Conservation (phyloP, 2,113 vertebrate genomes). For the Pituophis catenifer region DNA sequence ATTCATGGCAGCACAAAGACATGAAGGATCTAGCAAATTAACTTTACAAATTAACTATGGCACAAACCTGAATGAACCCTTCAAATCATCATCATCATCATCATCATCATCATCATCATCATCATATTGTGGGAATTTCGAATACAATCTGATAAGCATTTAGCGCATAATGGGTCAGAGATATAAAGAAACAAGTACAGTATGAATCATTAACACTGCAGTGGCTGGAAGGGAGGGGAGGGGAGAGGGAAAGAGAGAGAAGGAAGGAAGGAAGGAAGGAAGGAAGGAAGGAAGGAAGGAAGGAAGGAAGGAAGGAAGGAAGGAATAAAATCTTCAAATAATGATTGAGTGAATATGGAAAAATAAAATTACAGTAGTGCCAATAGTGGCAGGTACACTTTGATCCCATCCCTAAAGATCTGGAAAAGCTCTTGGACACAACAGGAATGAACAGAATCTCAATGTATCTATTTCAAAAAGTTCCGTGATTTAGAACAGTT, state of each 20-base stretch:
- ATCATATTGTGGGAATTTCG: not conserved
- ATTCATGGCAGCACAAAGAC: not conserved
- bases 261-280: too few species aligned
- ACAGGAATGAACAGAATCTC: not conserved
- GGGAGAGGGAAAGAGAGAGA: accelerated
- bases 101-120: too few species aligned
- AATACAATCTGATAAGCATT: not conserved
- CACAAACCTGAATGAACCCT: not conserved
- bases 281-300: too few species aligned
- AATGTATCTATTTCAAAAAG: not conserved
- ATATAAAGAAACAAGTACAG: not conserved
- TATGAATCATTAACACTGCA: not conserved
- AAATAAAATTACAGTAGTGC: not conserved
- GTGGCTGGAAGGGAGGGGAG: not conserved
- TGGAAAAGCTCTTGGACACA: not conserved
- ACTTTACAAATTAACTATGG: not conserved
- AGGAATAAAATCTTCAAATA: not conserved
- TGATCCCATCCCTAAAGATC: not conserved
- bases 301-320: too few species aligned
- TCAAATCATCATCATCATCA: not conserved
- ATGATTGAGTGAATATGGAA: not conserved
- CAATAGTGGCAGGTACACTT: not conserved
- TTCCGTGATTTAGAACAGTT: not conserved
- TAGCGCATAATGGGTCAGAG: not conserved
- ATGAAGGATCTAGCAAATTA: not conserved